phyloP scores from a whole-genome alignment of 2,113 vertebrate genomes.

The Passer montanus region DNA sequence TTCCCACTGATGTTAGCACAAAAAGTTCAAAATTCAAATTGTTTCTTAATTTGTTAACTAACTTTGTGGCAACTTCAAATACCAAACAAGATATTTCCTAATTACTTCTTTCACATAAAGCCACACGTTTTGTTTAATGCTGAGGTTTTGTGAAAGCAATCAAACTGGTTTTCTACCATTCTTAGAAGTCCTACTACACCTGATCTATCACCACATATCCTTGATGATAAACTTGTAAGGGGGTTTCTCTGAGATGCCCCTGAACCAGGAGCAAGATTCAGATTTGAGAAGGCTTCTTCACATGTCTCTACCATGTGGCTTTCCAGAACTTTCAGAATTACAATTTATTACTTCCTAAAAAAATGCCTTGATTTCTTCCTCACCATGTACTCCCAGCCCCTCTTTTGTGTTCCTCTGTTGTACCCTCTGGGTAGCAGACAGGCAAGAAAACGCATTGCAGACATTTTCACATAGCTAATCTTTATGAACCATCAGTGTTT shows the following conservation, averaged over 20 bases:
- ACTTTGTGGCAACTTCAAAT: background rate
- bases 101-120: background rate
- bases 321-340: background rate
- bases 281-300: background rate
- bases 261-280: background rate
- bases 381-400: background rate
- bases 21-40: background rate
- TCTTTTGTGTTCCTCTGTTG: background rate
- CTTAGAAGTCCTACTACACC: background rate
- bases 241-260: background rate
- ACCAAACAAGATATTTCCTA: background rate
- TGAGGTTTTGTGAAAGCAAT: background rate
- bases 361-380: background rate
- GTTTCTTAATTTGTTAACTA: background rate
- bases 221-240: background rate
- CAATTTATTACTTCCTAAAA: background rate
- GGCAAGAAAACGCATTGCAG: conserved; percentile 1
- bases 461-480: conserved; percentile 27
- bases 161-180: background rate
- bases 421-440: background rate
- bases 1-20: background rate
- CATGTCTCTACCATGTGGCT: background rate
- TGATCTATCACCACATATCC: background rate
- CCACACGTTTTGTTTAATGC: background rate
- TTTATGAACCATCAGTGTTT: background rate